Percentiles rank a stretch among this genome's conserved stretches.
phyloP scores from a whole-genome alignment of 2,888 invertebrate genomes.

The Trachelus troglodyta region DNA sequence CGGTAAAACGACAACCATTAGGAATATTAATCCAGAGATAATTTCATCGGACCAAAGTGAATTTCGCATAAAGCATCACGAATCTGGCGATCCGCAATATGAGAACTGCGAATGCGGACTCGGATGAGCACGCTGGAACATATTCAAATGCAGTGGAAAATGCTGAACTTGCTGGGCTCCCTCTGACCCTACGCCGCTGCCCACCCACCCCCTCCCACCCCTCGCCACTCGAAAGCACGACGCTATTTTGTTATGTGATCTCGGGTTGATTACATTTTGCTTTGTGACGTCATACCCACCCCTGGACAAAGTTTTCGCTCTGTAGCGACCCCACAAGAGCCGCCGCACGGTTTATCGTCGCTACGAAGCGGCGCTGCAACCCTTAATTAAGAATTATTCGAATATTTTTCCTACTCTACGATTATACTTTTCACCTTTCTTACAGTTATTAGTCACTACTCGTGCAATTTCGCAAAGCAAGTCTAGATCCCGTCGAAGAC shows the following conservation, averaged over 20 bases:
- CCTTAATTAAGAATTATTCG: background rate
- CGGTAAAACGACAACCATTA: background rate
- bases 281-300: slow-evolving; percentile 32
- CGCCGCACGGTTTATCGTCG: background rate
- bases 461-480: too few species aligned
- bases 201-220: background rate
- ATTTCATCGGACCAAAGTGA: background rate
- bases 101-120: background rate
- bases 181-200: background rate
- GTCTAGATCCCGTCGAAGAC: too few species aligned
- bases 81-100: background rate
- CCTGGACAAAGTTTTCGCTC: background rate
- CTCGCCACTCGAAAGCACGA: slow-evolving; percentile 19
- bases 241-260: slow-evolving; percentile 26
- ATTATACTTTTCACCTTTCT: too few species aligned
- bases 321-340: background rate
- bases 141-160: background rate
- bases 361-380: background rate
- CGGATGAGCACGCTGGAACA: background rate
- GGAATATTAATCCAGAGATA: background rate
- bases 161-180: background rate
- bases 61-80: background rate
- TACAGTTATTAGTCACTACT: too few species aligned
- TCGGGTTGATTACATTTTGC: slow-evolving; percentile 37
- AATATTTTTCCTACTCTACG: background rate